Base-by-base conservation (phyloP, 2,888 invertebrate species). In the Drosophila parthenogenetica region DNA sequence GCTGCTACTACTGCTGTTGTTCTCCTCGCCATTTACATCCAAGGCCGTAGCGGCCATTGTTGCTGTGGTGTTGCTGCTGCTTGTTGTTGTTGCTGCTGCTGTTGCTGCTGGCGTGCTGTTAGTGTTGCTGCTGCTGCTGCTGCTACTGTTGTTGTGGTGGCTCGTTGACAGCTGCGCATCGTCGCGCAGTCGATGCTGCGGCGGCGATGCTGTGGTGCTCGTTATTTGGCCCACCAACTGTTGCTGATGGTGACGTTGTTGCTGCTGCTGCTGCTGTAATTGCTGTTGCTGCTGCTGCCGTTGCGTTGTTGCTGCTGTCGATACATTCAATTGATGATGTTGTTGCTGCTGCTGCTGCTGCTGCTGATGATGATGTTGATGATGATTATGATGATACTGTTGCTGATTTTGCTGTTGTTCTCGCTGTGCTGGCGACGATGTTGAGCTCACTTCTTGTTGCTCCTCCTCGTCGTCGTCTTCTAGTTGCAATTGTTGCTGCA, bases 161-260 rank as follows among this genome's bases (percentile, higher is more conserved):
- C 66, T 74, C 43, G 45, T 63, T 68, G 58, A 72, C 77, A 75
- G 84, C 69, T 72, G 84, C 64, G 85, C 89, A 89, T 85, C 87
- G 85, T 89, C 89, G 77, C 79, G 69, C 81, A 80, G 76, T 61
- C 74, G 48, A 37, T 74, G 78, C 78, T 79, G 72, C 85, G 86
- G 81, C 78, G 89, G 80, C 83, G 90, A 86, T 90, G 90, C 89
- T 79, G 91, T 92, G 75, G 90, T 92, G 84, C 92, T 91, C 59
- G 90, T 91, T 75, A 91, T 92, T 66, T 87, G 88, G 39, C 87
- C 90, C 68, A 91, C 81, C 73, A 89, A 86, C 39, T 75, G 85
- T 11, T 65, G 77, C 35, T 77, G 69, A 16, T 67, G 58, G 4
- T 57, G 57, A 11, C 72, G 72, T 5, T 63, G 61, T 7, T 68